Evolutionary conservation across 2,797 vertebrate genomes (phyloP).

Genomic region (Echiichthys vipera): DNA sequence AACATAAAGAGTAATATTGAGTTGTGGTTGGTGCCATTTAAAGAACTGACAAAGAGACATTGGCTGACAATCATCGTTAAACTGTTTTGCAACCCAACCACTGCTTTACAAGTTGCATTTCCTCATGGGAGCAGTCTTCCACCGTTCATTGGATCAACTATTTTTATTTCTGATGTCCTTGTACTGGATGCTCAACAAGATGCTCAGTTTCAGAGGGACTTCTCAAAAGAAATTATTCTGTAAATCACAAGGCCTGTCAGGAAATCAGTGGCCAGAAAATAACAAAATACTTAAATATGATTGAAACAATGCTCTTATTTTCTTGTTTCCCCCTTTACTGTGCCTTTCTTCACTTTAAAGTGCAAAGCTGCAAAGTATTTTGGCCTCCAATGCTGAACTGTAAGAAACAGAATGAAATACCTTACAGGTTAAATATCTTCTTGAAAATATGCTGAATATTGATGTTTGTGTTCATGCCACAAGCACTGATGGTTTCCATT

Average conservation of each 20-base stretch:
- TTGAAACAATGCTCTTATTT: neutral
- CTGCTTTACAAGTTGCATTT: slow-evolving; percentile 20
- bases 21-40: slow-evolving; percentile 41
- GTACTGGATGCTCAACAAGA: slow-evolving; percentile 34
- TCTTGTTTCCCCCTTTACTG: neutral
- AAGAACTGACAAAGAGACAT: slow-evolving; percentile 36
- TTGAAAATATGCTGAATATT: slow-evolving; percentile 14
- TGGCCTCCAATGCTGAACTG: neutral
- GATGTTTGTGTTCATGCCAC: slow-evolving; percentile 4
- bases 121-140: slow-evolving; percentile 38
- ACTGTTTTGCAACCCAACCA: slow-evolving; percentile 25
- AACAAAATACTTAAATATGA: slow-evolving; percentile 6
- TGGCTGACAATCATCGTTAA: slow-evolving; percentile 47
- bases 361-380: neutral
- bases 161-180: slow-evolving; percentile 45
- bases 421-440: slow-evolving; percentile 27
- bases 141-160: slow-evolving; percentile 57
- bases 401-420: neutral
- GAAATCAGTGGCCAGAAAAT: slow-evolving; percentile 13
- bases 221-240: slow-evolving; percentile 4
- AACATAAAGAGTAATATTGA: slow-evolving; percentile 59
- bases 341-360: neutral
- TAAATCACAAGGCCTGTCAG: slow-evolving; percentile 18
- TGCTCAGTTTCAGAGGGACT: slow-evolving; percentile 6
- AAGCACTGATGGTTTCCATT: neutral